A percentile compares a stretch with the other conserved stretches of the same genome.
Conservation (phyloP, 2,797 vertebrate genomes). For the Nasua narica region DNA sequence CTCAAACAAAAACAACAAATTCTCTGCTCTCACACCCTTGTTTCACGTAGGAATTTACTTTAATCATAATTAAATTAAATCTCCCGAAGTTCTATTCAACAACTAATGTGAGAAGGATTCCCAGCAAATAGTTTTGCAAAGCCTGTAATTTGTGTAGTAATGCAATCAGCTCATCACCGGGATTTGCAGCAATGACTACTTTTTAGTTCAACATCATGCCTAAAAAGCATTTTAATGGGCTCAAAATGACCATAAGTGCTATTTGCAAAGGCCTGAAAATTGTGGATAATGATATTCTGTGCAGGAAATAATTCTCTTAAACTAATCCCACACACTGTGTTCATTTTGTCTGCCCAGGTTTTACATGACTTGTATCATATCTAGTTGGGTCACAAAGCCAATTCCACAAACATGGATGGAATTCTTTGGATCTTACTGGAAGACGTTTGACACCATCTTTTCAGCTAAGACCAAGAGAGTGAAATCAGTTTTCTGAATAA, state of each 20-base stretch:
- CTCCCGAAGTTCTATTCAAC: conserved; percentile 62
- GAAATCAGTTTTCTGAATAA: not conserved
- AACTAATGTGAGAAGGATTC: conserved; percentile 66
- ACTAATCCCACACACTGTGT: conserved; percentile 58
- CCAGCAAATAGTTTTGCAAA: conserved; percentile 75
- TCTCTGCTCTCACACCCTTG: not conserved
- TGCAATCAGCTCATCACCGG: conserved; percentile 69
- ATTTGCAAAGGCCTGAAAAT: conserved; percentile 78
- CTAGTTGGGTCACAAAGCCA: not conserved
- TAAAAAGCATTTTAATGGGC: conserved; percentile 71
- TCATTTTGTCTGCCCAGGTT: conserved; percentile 30
- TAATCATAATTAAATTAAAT: conserved; percentile 77
- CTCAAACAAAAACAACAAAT: conserved; percentile 47
- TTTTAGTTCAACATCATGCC: conserved; percentile 51
- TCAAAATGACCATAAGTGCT: conserved; percentile 73
- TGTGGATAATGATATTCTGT: conserved; percentile 77
- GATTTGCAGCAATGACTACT: conserved; percentile 68
- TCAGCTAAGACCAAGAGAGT: not conserved
- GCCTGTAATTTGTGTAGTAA: conserved; percentile 80
- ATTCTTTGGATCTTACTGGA: not conserved
- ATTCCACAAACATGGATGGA: not conserved
- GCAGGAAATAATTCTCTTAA: conserved; percentile 60
- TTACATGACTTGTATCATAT: not conserved
- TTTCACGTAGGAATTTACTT: conserved; percentile 60
- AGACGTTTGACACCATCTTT: not conserved